These are phyloP conservation scores for Drosophila seclusa DNA, from an alignment of 2,888 invertebrate genomes.

Conservation along the genomic window DNA sequence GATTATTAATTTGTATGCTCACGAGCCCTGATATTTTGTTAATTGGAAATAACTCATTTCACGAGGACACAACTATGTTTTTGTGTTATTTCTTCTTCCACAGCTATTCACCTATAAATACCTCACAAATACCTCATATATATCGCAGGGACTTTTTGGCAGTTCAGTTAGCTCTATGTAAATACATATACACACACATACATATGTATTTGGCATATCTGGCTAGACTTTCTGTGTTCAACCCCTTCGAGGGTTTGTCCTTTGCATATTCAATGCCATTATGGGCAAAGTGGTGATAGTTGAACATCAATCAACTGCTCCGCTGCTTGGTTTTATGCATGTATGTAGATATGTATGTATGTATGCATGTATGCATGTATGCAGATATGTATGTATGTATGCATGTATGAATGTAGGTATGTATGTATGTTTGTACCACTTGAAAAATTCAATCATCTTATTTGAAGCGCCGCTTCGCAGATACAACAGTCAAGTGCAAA, in stretches of 20 bases:
- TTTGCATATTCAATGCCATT: constrained; percentile 7
- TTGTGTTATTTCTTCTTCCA: background rate
- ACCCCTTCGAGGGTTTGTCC: constrained; percentile 30
- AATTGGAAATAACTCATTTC: background rate
- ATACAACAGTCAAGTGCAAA: constrained; percentile 13
- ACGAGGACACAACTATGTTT: background rate
- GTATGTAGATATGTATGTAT: background rate
- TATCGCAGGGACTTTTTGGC: background rate
- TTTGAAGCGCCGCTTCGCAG: constrained; percentile 11
- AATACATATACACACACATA: background rate
- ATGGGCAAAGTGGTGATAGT: constrained; percentile 41
- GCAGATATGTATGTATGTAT: background rate
- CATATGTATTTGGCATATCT: background rate
- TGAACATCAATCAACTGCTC: constrained; percentile 56
- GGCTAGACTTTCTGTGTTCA: background rate
- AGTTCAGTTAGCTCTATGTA: constrained; percentile 1
- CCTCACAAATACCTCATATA: background rate
- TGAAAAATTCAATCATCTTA: constrained; percentile 50
- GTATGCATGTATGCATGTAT: background rate
- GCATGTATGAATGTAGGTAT: background rate
- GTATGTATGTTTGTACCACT: constrained; percentile 18
- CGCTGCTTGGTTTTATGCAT: background rate
- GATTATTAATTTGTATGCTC: background rate
- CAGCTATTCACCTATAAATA: background rate
- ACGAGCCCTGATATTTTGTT: background rate